Evolutionary conservation across 1,140 invertebrate species (phyloP), one percentile per base, ranked within the genome.

Genomic region (Telenomus remus): DNA sequence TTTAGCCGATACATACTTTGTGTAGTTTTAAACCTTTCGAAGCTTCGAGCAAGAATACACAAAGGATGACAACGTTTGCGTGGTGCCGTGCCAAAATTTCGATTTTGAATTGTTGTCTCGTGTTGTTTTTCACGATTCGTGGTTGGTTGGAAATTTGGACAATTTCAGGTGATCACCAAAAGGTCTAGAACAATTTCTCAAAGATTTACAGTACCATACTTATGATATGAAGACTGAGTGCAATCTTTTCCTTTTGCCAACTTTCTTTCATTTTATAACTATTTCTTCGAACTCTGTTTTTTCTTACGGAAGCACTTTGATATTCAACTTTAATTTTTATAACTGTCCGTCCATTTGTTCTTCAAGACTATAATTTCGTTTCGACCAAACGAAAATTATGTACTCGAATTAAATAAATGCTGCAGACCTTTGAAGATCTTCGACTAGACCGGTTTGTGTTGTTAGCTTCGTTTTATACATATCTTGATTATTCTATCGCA

Each of bases 381-480:
- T 44, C 35, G n/a, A 13, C 13, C 2, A 27, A 27, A 27, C 1
- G 6, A 6, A 27, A 27, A 27, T 39, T 39, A 11, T 3, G 8
- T 39, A 39, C 10, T 43, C 10, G 14, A 49, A 42, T 43, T 14
- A 12, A 68, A 19, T 13, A 16, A 19, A 70, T 14, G 46, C 68
- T 77, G 56, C 51, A 64, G 54, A 60, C 68, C 77, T 80, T 80
- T 79, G 72, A 47, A 70, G 51, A 75, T 65, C 39, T 54, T 72
- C 74, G 66, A 63, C 64, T 72, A 64, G 57, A 76, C 44, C 66
- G 46, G 42, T 65, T 74, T 75, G 65, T 70, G 71, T 75, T 56
- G 55, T 78, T 78, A 48, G 76, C 72, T 76, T 78, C 37, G 57
- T 76, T 76, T 70, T 63, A 76, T 70, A 80, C 80, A 81, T 81